Evolutionary conservation across 2,113 vertebrate genomes (phyloP), one percentile per base, ranked within the genome.

Genomic region (Pelodiscus sinensis): DNA sequence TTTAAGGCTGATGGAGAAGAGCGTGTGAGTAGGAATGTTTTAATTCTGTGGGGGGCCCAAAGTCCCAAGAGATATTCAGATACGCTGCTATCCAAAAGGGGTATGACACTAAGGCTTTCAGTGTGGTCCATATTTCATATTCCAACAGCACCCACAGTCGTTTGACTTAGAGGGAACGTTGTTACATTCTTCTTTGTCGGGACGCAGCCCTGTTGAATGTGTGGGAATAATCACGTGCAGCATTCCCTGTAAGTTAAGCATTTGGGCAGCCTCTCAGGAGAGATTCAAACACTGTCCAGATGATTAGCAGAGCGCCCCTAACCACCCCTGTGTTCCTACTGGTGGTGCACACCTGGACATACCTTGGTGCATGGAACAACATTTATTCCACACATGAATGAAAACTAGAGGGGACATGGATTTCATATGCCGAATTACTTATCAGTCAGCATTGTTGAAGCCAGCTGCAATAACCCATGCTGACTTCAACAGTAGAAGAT

Each of bases 1-100:
- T 92, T 78, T 88, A 92, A 94, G 91, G 84, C 10, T 93, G 50
- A 24, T 0, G 87, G 88, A 16, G 84, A 85, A 91, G 56, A 90
- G 6, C 0, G 0, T 87, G 85, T 89, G 79, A 52, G 91, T 88
- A 7, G 81, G 50, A 86, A 84, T 68, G 65, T 60, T 51, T 0
- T 21, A 78, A 27, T 55, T 6, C 75, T 60, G 51, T 27, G 5
- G 77, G 86, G 77, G 86, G 77, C 18, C 86, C 75, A 10, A 14
- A 19, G 1, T 25, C 22, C 0, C 0, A 50, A 31, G 58, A 18
- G 55, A 56, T 44, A 35, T 81, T 77, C 57, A 24, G 31, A 79
- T 4, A 44, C 44, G 25, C 13, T 4, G 8, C 0, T 1, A 10
- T 75, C 79, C 3, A 0, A 15, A n/a, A 24, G 16, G 18, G 19